Base-by-base conservation (phyloP, 2,888 invertebrate genomes). In the Conchocele bisecta region DNA sequence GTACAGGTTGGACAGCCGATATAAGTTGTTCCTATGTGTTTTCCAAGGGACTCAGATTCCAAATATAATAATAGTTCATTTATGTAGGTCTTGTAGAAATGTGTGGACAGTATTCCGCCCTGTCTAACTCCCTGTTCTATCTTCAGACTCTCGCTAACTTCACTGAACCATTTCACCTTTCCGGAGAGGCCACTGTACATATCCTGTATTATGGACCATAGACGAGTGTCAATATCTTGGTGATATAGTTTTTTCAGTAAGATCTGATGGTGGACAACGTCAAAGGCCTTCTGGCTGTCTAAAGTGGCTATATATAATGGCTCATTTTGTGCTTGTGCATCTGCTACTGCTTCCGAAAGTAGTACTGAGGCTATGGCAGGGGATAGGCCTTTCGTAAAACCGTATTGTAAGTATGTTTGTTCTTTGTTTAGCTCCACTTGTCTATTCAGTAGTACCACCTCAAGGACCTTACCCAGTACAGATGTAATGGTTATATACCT, bases 231-330 rank as follows among this genome's bases (percentile, higher is more conserved):
- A 5, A 42, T n/a, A 11, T 46, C 44, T 20, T 9, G 20, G 9
- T 42, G 20, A 31, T 44, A 57, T 11, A 58, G 20, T 17, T n/a
- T 28, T 9, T 58, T n/a, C 33, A 58, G 22, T 33, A 58, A 1
- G n/a, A 58, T 58, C 0, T 11, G 9, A 29, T 44, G 58, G 20
- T 13, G 20, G 9, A 58, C 58, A 4, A 58, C 44, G 15, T 58
- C 44, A 24, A 58, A 58, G 22, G 58, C 41, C 22, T 56, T 56
- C 28, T 29, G 41, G 17, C 24, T 41, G 28, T 56, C 59, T n/a
- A 42, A 15, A 4, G 57, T 42, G 1, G 57, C 41, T 37, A 57
- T 2, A 15, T 13, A 53, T 6, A 53, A n/a, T 11, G 37, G 15
- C n/a, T 35, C 37, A 13, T n/a, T n/a, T 35, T 35, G 11, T 11